Conservation (phyloP, 2,888 invertebrate species). For the Drosophila tripunctata region DNA sequence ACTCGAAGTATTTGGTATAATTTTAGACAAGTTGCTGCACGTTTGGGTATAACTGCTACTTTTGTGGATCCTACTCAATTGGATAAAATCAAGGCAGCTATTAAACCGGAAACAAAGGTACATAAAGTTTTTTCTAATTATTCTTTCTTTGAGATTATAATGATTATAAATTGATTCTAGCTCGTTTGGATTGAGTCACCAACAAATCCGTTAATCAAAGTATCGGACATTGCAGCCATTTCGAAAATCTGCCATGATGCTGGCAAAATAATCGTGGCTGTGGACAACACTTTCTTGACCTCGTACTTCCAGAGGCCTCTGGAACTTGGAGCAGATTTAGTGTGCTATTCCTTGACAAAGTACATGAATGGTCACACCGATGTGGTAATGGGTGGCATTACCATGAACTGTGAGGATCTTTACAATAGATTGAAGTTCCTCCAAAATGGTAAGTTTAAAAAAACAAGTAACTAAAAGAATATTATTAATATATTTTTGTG, state of each 20-base stretch:
- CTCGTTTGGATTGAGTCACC: conserved; percentile 97
- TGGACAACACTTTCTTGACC: conserved; percentile 97
- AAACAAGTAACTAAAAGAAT: too few species aligned
- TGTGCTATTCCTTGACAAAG: conserved; percentile 96
- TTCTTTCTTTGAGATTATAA: background rate
- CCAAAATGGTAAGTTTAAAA: conserved; percentile 93
- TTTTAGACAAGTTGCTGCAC: conserved; percentile 87
- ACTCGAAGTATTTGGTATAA: background rate
- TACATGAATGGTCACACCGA: conserved; percentile 99
- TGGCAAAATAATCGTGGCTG: conserved; percentile 88
- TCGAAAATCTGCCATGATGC: conserved; percentile 86
- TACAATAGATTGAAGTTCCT: conserved; percentile 91
- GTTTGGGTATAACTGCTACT: conserved; percentile 89
- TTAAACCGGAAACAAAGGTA: conserved; percentile 94
- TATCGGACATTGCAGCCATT: conserved; percentile 93
- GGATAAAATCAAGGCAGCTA: conserved; percentile 87
- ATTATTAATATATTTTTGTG: background rate
- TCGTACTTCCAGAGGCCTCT: conserved; percentile 96
- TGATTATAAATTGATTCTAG: conserved; percentile 81
- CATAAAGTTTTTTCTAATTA: too few species aligned
- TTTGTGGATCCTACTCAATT: conserved; percentile 91
- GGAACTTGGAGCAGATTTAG: conserved; percentile 95
- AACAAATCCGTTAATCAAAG: conserved; percentile 96
- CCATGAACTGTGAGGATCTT: conserved; percentile 90
- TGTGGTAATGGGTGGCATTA: conserved; percentile 96